Conservation (phyloP, 2,797 vertebrate species). For the Momotus momota region DNA sequence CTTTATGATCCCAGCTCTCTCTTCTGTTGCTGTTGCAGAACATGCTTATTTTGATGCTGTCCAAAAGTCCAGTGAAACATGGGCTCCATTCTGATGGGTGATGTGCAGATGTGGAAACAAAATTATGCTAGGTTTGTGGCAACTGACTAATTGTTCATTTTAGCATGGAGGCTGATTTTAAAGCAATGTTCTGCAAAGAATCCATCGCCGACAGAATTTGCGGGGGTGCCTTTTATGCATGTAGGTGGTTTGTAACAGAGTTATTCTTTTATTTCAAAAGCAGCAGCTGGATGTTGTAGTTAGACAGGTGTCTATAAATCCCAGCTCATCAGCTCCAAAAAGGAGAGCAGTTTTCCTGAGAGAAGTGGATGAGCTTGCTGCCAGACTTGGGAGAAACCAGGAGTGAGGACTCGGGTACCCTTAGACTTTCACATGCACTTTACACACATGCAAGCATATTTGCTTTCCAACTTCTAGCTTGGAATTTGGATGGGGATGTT, state of each 20-base stretch:
- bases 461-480: background rate
- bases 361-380: background rate
- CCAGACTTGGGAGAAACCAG: background rate
- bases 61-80: background rate
- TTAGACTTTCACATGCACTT: background rate
- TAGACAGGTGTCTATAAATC: background rate
- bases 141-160: background rate
- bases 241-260: background rate
- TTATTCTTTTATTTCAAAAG: slow-evolving; percentile 23
- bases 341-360: background rate
- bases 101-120: background rate
- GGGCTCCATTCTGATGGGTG: background rate
- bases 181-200: background rate
- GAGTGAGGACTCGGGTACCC: background rate
- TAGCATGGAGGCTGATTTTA: background rate
- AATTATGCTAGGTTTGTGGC: background rate
- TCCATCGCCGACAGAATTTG: background rate
- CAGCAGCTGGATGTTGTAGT: background rate
- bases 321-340: background rate
- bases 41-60: background rate
- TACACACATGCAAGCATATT: background rate
- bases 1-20: background rate
- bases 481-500: background rate
- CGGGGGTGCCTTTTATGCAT: background rate
- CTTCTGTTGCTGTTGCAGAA: background rate